Base-by-base conservation (phyloP, 2,797 vertebrate species). In the Geotrypetes seraphini region DNA sequence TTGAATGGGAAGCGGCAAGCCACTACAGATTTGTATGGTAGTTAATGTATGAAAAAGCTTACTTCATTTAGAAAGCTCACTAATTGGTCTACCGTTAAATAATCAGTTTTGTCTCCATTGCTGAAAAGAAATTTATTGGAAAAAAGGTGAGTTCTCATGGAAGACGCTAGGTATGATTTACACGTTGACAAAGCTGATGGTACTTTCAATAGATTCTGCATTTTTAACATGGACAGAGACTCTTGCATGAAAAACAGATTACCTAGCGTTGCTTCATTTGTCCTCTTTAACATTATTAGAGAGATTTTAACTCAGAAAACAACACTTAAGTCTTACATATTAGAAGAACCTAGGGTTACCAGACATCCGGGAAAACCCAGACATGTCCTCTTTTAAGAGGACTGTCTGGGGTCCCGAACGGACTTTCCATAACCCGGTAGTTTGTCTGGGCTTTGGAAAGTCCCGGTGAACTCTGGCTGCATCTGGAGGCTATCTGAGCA, bases 41-140 rank as follows among this genome's bases (percentile, higher is more conserved):
- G 92, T 96, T 96, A 94, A 94, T 89, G 84, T 94, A 92, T 89
- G 88, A 94, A 94, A 94, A 87, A 91, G 90, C 95, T 99, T 99
- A 99, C 96, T 96, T 98, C 94, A 91, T 99, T 99, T 90, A 99
- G 95, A 98, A 99, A 99, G 94, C 92, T 98, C 95, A 98, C 96
- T 97, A 99, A 96, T 89, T 99, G 95, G 86, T 97, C 96, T 99
- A 99, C 89, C 83, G 89, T 96, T 98, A 99, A 98, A 97, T 90
- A 97, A 96, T 99, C 96, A 88, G 84, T 94, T 95, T 97, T 97
- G 90, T 89, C 93, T 87, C 91, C 96, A 91, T 96, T 98, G 93
- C 96, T 99, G 95, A 83, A 96, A 97, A 97, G 88, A 83, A 92
- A 96, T 95, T 86, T 79, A 91, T 94, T 90, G 92, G 82, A 84